Evolutionary conservation across 2,797 vertebrate species (phyloP).

Genomic region (Chelon auratus): DNA sequence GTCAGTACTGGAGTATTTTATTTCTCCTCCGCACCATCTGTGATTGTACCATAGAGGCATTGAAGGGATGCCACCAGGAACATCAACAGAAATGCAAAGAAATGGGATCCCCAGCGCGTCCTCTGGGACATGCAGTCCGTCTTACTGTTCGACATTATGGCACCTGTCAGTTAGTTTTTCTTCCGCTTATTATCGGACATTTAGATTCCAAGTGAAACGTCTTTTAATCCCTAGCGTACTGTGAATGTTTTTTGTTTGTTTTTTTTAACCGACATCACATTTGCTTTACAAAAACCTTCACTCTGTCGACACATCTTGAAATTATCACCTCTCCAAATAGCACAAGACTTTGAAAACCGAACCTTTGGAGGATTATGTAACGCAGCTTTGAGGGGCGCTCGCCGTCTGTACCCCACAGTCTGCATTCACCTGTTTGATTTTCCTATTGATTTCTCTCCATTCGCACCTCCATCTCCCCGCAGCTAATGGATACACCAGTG

Average conservation of each 20-base stretch:
- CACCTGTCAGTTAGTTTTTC: not conserved
- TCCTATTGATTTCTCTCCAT: slow-evolving; percentile 66
- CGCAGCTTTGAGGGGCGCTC: slow-evolving; percentile 9
- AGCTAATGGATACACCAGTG: slow-evolving; percentile 97
- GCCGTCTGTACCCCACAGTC: slow-evolving; percentile 33
- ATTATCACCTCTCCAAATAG: slow-evolving; percentile 32
- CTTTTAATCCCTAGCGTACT: not conserved
- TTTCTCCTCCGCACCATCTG: slow-evolving; percentile 56
- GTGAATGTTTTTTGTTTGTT: too few relatives aligned
- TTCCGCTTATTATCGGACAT: not conserved
- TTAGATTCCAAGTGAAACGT: not conserved
- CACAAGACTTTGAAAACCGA: slow-evolving; percentile 9
- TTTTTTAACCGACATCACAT: not conserved
- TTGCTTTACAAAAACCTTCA: slow-evolving; percentile 12
- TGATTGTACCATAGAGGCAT: slow-evolving; percentile 68
- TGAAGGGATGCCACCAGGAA: slow-evolving; percentile 87
- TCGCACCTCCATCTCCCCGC: slow-evolving; percentile 61
- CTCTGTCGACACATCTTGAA: slow-evolving; percentile 17
- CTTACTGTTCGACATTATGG: not conserved
- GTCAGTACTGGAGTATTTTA: slow-evolving; percentile 27
- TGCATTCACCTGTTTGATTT: slow-evolving; percentile 73
- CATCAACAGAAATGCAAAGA: slow-evolving; percentile 81
- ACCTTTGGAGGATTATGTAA: slow-evolving; percentile 43
- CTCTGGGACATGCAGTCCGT: slow-evolving; percentile 4
- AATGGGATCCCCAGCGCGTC: slow-evolving; percentile 23